phyloP scores from a whole-genome alignment of 2,797 vertebrate species.

The Morus bassanus region DNA sequence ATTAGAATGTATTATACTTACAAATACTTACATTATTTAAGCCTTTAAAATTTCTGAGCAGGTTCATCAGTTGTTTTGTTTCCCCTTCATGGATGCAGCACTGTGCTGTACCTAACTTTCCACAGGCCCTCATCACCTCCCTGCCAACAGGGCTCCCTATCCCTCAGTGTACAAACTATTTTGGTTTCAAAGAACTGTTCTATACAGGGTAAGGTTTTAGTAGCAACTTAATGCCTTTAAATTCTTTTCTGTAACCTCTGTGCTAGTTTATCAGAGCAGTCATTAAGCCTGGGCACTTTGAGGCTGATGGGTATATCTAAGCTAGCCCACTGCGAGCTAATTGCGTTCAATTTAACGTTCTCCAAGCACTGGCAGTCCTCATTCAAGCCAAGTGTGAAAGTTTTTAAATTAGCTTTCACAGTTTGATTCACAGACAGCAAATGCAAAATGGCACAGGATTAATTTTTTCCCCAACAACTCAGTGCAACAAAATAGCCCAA shows the following conservation, averaged over 20 bases:
- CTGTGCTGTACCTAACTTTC: background rate
- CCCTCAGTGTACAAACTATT: background rate
- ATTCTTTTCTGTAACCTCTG: background rate
- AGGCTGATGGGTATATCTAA: slow-evolving; percentile 46
- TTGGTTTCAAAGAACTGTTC: background rate
- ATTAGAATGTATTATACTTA: background rate
- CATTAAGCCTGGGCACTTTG: slow-evolving; percentile 15
- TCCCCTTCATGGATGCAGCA: background rate
- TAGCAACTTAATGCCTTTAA: background rate
- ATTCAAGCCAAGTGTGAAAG: slow-evolving; percentile 80
- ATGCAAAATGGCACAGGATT: slow-evolving; percentile 76
- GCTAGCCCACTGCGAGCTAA: slow-evolving; percentile 61
- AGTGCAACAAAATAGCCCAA: slow-evolving; percentile 69
- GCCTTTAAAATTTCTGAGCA: background rate
- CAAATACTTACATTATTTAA: background rate
- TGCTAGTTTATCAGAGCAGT: slow-evolving; percentile 24
- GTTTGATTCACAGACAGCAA: slow-evolving; percentile 79
- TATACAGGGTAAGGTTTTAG: background rate
- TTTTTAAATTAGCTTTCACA: slow-evolving; percentile 81
- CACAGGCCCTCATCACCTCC: background rate
- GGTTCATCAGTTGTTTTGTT: background rate
- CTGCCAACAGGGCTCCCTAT: background rate
- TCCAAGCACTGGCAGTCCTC: slow-evolving; percentile 71
- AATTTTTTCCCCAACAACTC: slow-evolving; percentile 63
- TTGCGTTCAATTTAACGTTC: slow-evolving; percentile 69